Base-by-base conservation (phyloP, 64 coral and sea anemone genomes). In the Astreopora myriophthalma region DNA sequence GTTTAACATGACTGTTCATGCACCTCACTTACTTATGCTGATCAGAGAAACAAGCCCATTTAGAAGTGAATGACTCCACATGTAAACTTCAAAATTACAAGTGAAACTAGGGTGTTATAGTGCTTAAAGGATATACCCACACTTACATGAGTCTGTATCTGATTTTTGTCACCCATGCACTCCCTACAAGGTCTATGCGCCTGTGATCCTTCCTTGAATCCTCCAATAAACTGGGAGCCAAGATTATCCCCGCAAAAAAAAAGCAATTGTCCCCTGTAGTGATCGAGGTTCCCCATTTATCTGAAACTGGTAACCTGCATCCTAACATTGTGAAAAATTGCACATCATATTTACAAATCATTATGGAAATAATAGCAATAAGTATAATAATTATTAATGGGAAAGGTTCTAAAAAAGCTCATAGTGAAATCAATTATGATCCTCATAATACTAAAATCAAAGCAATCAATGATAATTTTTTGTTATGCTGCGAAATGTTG, bases 161-260 rank as follows among this genome's bases (percentile, higher is more conserved):
- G 60, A 69, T 5, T 32, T 52, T 60, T 35, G 39, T 40, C 37
- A 39, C 84, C 84, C 84, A 86, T 86, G 55, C 84, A 71, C 22
- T 69, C 84, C 38, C 84, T 67, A 30, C 14, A 48, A 29, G 42
- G 49, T 23, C 77, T 80, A 78, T 40, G 36, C 8, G 35, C 27
- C 48, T 84, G 38, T 86, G 83, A 25, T 75, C 84, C 91, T 32
- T 52, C 57, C 69, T 94, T 94, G 23, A 89, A 94, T 2, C 92
- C 92, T 48, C 75, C 86, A 88, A 92, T 34, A 48, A 64, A 33
- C 48, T 94, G 85, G n/a, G 92, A 73, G 2, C 40, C 92, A 63
- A 94, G 78, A 32, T 93, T 93, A 48, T 93, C 83, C 44, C 91
- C 91, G 40, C 71, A 87, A 51, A 87, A 34, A n/a, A 67, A 60